Base-by-base conservation (phyloP, 2,888 invertebrate genomes). In the Operophtera brumata region DNA sequence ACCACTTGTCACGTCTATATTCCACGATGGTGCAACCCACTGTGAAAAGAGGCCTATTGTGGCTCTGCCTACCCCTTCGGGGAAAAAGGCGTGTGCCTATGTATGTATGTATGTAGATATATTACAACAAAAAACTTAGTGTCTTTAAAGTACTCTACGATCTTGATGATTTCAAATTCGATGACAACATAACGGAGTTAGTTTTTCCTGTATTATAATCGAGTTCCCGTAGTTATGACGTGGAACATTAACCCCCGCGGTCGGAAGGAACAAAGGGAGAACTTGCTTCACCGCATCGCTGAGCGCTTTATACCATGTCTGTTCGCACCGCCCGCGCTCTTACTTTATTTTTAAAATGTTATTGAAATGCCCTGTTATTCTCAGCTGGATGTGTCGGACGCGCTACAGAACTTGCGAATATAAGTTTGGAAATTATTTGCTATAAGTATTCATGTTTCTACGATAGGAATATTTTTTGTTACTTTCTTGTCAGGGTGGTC, bases 201-300 rank as follows among this genome's bases (percentile, higher is more conserved):
- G n/a, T n/a, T n/a, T n/a, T n/a, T n/a, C n/a, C n/a, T n/a, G n/a
- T n/a, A n/a, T 26, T 55, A 54, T 43, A 40, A 54, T 64, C 65
- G 61, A 71, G 65, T 67, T 73, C 59, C 57, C 49, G 56, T 66
- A 66, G 69, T 72, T 66, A 67, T 61, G 64, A 62, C 64, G 61
- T 61, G 54, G 56, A 55, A 66, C 66, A 69, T 72, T 65, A 66
- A 59, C 47, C 58, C 48, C 56, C 46, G 62, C 47, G 60, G 61
- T 57, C 47, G 60, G 47, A 48, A 59, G 67, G 64, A 69, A 70
- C 71, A 70, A 61, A 61, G 64, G 50, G 65, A 48, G 58, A 74
- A 72, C 61, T 72, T 77, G 66, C 69, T 71, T 72, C 67, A 62
- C 61, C 74, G 74, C 71, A 61, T 69, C 74, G 69, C 62, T 75